Evolutionary conservation across 2,888 invertebrate species (phyloP).

Genomic region (Onthophagus sagittarius): DNA sequence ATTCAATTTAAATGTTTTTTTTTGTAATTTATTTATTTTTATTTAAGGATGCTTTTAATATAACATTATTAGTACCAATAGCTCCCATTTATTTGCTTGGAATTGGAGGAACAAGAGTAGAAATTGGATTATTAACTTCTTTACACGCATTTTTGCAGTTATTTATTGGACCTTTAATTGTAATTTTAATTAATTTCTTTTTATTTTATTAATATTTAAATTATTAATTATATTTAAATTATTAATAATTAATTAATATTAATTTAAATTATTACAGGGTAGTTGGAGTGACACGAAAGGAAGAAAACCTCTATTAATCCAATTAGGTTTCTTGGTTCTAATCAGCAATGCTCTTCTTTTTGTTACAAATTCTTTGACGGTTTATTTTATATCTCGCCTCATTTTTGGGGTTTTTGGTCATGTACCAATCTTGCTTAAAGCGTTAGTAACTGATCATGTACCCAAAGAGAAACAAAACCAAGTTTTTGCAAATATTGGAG

Average conservation of each 20-base stretch:
- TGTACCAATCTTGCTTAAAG: constrained; percentile 59
- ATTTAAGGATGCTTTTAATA: constrained; percentile 55
- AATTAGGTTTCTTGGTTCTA: constrained; percentile 51
- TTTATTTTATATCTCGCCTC: constrained; percentile 52
- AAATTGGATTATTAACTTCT: constrained; percentile 56
- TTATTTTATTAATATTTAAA: background rate
- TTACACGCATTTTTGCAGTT: constrained; percentile 57
- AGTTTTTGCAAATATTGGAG: constrained; percentile 61
- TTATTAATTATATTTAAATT: too few species aligned
- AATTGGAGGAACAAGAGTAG: constrained; percentile 55
- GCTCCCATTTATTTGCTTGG: constrained; percentile 52
- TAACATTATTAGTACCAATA: constrained; percentile 56
- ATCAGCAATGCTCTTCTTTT: constrained; percentile 51
- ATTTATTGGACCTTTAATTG: constrained; percentile 57
- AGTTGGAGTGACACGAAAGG: constrained; percentile 59
- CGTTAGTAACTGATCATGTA: constrained; percentile 59
- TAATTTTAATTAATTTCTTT: constrained; percentile 34
- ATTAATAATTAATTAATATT: too few species aligned
- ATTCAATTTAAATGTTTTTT: background rate
- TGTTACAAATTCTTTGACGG: constrained; percentile 48
- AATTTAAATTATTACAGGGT: constrained; percentile 55
- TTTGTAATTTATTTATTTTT: background rate
- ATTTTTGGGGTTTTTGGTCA: constrained; percentile 53
- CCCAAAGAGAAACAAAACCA: constrained; percentile 50
- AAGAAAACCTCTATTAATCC: constrained; percentile 51